Conservation (phyloP, 2,888 invertebrate species). For the Dryococelus australis region DNA sequence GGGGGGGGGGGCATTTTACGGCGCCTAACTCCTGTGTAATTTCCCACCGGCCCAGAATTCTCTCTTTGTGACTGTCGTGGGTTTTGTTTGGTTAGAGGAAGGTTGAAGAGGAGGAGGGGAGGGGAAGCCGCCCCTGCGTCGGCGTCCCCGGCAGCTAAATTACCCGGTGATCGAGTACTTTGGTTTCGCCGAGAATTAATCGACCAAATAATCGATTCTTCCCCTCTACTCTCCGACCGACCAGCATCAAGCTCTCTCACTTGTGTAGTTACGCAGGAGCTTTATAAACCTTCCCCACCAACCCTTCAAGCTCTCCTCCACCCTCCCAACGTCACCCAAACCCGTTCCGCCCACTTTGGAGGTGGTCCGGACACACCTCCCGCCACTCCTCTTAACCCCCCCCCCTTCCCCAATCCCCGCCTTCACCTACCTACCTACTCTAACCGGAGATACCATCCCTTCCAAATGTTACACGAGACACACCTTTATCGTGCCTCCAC, state of each 20-base stretch:
- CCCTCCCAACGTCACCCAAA: neutral
- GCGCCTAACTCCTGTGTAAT: conserved; percentile 16
- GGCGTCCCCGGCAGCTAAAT: conserved; percentile 33
- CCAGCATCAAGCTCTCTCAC: neutral
- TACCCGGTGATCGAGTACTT: conserved; percentile 42
- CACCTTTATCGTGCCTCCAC: conserved; percentile 1
- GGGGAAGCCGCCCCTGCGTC: too few relatives aligned
- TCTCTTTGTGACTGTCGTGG: conserved; percentile 19
- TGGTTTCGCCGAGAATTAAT: conserved; percentile 42
- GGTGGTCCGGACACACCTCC: conserved; percentile 9
- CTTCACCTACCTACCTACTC: neutral
- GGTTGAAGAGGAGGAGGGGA: neutral
- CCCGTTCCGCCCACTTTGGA: neutral
- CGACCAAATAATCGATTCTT: conserved; percentile 45
- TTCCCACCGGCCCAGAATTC: conserved; percentile 16
- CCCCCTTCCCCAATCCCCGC: neutral
- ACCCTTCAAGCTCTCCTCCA: neutral
- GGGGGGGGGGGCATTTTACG: neutral
- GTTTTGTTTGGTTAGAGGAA: conserved; percentile 5
- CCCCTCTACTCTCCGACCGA: neutral
- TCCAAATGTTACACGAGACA: neutral
- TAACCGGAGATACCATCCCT: neutral
- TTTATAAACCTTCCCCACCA: conserved; percentile 17
- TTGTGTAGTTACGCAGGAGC: conserved; percentile 26
- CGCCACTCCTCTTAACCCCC: neutral